These are phyloP conservation scores for Mobula birostris DNA, from an alignment of 2,113 vertebrate species.

Conservation along the genomic window DNA sequence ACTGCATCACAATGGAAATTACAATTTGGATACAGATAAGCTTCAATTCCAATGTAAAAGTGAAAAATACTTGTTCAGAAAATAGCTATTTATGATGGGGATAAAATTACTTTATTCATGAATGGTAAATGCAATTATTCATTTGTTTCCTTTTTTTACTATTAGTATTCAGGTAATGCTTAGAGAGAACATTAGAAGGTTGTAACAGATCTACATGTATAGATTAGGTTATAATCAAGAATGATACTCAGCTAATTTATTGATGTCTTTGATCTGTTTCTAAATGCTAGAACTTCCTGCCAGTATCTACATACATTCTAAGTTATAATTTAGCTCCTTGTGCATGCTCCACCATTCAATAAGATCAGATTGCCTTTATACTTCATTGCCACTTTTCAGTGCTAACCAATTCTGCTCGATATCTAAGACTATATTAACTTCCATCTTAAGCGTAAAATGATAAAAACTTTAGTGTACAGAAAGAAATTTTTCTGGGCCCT, in stretches of 20 bases:
- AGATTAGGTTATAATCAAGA: background rate
- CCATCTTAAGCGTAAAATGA: too few species aligned
- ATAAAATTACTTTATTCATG: background rate
- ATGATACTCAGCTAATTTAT: background rate
- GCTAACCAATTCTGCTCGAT: too few species aligned
- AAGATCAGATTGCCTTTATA: too few species aligned
- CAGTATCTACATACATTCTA: too few species aligned
- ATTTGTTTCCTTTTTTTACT: background rate
- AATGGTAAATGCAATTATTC: background rate
- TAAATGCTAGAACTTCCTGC: too few species aligned
- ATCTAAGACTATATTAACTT: too few species aligned
- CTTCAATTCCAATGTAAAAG: background rate
- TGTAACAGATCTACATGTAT: background rate
- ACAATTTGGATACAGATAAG: background rate
- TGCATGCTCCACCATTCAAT: too few species aligned
- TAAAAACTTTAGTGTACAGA: too few species aligned
- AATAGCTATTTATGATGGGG: background rate
- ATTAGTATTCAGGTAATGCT: background rate
- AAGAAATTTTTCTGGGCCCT: too few species aligned
- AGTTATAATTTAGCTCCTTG: too few species aligned
- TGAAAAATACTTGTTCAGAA: background rate
- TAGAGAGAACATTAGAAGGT: background rate
- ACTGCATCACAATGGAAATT: background rate
- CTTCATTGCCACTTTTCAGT: too few species aligned
- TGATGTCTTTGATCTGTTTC: background rate